phyloP scores from a whole-genome alignment of 1,140 invertebrate species.

The Drosophila littoralis region DNA sequence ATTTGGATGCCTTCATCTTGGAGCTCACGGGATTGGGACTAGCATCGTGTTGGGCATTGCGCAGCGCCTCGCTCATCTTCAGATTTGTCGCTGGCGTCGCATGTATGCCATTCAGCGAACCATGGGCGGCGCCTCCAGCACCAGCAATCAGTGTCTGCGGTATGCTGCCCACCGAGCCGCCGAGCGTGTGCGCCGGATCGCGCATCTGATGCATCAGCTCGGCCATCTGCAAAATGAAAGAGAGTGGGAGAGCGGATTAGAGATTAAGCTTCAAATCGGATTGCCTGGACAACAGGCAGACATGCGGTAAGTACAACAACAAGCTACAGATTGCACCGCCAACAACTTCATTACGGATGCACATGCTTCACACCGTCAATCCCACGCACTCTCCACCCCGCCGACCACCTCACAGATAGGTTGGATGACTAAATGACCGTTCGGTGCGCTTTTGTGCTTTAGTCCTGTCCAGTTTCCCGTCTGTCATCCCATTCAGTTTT shows the following conservation, averaged over 20 bases:
- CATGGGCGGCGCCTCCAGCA: slow-evolving; percentile 46
- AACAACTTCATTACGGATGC: slow-evolving; percentile 13
- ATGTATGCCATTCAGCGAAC: slow-evolving; percentile 66
- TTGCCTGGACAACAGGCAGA: slow-evolving; percentile 1
- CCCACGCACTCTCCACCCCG: too few species aligned
- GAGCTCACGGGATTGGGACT: slow-evolving; percentile 79
- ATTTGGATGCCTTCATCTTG: slow-evolving; percentile 83
- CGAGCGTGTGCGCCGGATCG: slow-evolving; percentile 81
- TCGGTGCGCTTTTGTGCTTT: slow-evolving; percentile 14
- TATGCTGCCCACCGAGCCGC: slow-evolving; percentile 83
- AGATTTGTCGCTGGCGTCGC: slow-evolving; percentile 80
- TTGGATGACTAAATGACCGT: neutral
- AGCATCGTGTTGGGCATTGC: slow-evolving; percentile 78
- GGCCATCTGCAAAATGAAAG: slow-evolving; percentile 68
- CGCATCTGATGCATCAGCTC: slow-evolving; percentile 84
- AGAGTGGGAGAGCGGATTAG: neutral
- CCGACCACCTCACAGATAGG: neutral
- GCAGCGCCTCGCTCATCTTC: slow-evolving; percentile 77
- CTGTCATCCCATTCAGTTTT: slow-evolving; percentile 39
- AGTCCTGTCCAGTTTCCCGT: slow-evolving; percentile 18
- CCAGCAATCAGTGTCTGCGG: slow-evolving; percentile 77
- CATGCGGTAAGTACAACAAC: slow-evolving; percentile 47
- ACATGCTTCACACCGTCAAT: slow-evolving; percentile 6
- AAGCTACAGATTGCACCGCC: neutral
- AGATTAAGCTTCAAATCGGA: neutral